Base-by-base conservation (phyloP, 2,113 vertebrate genomes). In the Etheostoma spectabile region DNA sequence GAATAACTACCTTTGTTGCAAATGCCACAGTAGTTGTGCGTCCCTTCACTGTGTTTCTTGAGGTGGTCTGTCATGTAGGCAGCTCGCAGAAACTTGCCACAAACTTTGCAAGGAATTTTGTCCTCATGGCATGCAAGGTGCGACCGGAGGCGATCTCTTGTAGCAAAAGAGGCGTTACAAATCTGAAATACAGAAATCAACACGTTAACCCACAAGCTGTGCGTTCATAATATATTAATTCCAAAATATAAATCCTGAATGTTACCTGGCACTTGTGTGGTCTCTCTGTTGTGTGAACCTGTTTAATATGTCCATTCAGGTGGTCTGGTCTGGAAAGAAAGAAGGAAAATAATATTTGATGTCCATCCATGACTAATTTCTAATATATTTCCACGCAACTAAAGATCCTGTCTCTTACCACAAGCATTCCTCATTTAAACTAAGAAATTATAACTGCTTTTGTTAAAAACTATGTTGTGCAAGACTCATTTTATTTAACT, bases 231-330 rank as follows among this genome's bases (percentile, higher is more conserved):
- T 4, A 24, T 1, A 55, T 22, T 8, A 38, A 77, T 1, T 68
- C 3, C 38, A 10, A 27, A 19, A 33, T 6, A 24, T 27, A 3
- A 18, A 71, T 38, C 11, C 14, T 52, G 3, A 48, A 27, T 30
- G 95, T 96, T 96, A 99, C 98, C 97, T 99, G 98, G 96, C 98
- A 99, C 94, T 99, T 99, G 96, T 99, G 98, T 92, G 98, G 98
- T 95, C 98, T 97, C 94, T 99, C 98, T 88, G 98, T 98, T 69
- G 98, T 99, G 90, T 99, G 98, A 93, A 99, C 98, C 94, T 99
- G 98, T 94, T 99, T 99, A 94, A 99, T 99, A 89, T 99, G 98
- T 95, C 98, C 98, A 7, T 99, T 99, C 91, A 99, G 95, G 88
- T 99, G 98, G 90, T 99, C 98, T 38, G 98, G 98, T 95, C 98